Conservation (phyloP, 2,113 vertebrate genomes). For the Aegotheles bennettii region DNA sequence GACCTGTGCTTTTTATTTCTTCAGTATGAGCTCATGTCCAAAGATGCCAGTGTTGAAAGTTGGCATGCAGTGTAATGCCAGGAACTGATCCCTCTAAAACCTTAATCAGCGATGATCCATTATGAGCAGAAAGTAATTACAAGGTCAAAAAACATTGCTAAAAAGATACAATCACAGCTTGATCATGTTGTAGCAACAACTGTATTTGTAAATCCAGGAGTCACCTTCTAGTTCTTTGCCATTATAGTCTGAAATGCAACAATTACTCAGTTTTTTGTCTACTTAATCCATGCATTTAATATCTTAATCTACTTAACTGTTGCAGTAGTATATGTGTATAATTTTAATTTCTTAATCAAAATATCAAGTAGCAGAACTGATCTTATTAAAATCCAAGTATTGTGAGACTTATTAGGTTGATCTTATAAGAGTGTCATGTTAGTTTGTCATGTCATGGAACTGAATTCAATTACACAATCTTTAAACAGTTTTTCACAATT, state of each 20-base stretch:
- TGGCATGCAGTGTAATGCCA: not conserved
- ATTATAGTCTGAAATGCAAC: not conserved
- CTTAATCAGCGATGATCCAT: not conserved
- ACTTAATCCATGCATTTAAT: conserved; percentile 20
- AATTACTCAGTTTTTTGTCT: conserved; percentile 28
- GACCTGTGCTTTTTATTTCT: not conserved
- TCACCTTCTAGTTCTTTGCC: not conserved
- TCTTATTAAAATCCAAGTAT: not conserved
- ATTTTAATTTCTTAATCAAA: not conserved
- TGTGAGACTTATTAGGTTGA: not conserved
- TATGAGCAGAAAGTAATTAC: not conserved
- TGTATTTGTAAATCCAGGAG: not conserved
- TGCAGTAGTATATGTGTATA: not conserved
- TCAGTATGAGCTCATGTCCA: not conserved
- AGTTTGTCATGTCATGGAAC: not conserved
- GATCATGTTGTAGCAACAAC: not conserved
- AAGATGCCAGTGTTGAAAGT: not conserved
- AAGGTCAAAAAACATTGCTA: not conserved
- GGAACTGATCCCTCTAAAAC: not conserved
- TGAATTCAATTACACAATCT: not conserved
- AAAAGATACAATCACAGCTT: not conserved
- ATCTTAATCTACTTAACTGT: conserved; percentile 30
- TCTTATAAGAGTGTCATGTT: not conserved
- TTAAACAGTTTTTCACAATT: not conserved
- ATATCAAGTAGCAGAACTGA: not conserved